Evolutionary conservation across 2,113 vertebrate genomes (phyloP).

Genomic region (Halichoeres trimaculatus): DNA sequence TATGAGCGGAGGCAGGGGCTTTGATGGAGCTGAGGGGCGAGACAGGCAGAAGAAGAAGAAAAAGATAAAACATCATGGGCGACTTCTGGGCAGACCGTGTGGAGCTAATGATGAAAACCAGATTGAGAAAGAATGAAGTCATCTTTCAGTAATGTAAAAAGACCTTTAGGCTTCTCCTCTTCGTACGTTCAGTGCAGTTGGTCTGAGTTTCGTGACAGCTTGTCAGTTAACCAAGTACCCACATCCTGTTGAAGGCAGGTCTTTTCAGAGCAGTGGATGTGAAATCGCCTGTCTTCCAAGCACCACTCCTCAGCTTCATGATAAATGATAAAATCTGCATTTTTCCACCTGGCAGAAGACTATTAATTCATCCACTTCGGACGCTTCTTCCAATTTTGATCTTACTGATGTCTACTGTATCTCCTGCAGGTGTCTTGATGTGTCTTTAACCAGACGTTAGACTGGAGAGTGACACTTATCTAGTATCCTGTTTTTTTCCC

Average conservation of each 20-base stretch:
- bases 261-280: constrained; percentile 20
- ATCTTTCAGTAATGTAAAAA: constrained; percentile 43
- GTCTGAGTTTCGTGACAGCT: constrained; percentile 50
- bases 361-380: constrained; percentile 51
- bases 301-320: constrained; percentile 33
- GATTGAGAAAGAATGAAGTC: constrained; percentile 38
- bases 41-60: background rate
- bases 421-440: background rate
- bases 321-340: constrained; percentile 57
- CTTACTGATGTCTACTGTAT: background rate
- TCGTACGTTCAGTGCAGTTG: constrained; percentile 39
- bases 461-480: constrained; percentile 3
- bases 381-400: background rate
- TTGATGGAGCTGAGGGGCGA: constrained; percentile 53
- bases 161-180: constrained; percentile 45
- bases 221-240: constrained; percentile 47
- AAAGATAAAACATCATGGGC: constrained; percentile 39
- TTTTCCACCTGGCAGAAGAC: constrained; percentile 54
- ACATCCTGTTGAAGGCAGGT: constrained; percentile 48
- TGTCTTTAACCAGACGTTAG: background rate
- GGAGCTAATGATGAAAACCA: constrained; percentile 10
- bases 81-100: constrained; percentile 36
- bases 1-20: constrained; percentile 38
- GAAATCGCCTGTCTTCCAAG: constrained; percentile 32
- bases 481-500: background rate